Evolutionary conservation across 1,140 invertebrate genomes (phyloP).

Genomic region (Sipha flava): DNA sequence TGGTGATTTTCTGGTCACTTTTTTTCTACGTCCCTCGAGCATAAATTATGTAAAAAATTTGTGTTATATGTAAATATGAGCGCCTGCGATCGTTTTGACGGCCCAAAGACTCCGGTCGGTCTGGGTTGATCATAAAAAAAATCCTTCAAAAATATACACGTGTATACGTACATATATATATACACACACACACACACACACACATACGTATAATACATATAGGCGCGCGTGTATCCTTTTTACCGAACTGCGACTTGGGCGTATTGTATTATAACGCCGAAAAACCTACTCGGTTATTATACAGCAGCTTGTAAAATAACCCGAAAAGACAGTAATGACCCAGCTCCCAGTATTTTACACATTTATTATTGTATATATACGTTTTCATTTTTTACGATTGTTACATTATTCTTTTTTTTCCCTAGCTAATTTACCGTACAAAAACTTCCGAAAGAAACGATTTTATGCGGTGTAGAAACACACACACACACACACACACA

Average conservation of each 20-base stretch:
- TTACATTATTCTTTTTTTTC: not conserved
- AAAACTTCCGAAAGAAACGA: slow-evolving; percentile 19
- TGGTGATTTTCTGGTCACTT: slow-evolving; percentile 30
- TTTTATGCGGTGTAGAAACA: not conserved
- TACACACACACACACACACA: too few species aligned
- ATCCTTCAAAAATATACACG: not conserved
- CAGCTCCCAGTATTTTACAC: slow-evolving; percentile 27
- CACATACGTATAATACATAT: too few species aligned
- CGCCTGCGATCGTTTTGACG: slow-evolving; percentile 15
- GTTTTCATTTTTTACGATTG: slow-evolving; percentile 12
- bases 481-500: too few species aligned
- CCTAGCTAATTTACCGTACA: slow-evolving; percentile 18
- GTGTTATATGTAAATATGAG: slow-evolving; percentile 25
- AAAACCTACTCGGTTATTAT: slow-evolving; percentile 24
- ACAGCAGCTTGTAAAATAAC: slow-evolving; percentile 31
- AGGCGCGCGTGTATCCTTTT: slow-evolving; percentile 3
- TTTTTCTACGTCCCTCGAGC: slow-evolving; percentile 10
- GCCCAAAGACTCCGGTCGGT: slow-evolving; percentile 20
- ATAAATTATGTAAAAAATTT: slow-evolving; percentile 32
- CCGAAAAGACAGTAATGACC: slow-evolving; percentile 31
- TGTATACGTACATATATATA: not conserved
- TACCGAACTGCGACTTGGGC: not conserved
- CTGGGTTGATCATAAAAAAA: slow-evolving; percentile 25
- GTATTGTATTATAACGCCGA: slow-evolving; percentile 10
- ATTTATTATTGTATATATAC: not conserved